Percentiles rank a stretch among this genome's conserved stretches.
These are phyloP conservation scores for Acleris holmiana DNA, from an alignment of 2,888 invertebrate species.

Conservation along the genomic window DNA sequence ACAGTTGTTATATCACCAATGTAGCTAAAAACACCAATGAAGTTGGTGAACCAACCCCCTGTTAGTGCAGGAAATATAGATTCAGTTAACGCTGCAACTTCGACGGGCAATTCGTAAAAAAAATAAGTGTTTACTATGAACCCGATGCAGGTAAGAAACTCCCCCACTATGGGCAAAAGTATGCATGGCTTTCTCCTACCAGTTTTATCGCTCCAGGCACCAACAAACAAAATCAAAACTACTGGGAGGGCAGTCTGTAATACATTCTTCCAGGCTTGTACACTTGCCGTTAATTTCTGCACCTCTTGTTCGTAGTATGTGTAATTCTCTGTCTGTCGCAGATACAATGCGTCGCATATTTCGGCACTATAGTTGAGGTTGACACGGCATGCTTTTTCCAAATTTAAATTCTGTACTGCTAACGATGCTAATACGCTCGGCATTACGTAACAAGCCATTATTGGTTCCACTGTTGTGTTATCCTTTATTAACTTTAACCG, in stretches of 20 bases:
- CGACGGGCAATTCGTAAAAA: conserved; percentile 91
- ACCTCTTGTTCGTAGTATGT: conserved; percentile 85
- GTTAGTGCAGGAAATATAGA: conserved; percentile 92
- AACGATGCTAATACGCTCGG: conserved; percentile 87
- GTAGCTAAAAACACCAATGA: conserved; percentile 94
- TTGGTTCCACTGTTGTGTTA: conserved; percentile 89
- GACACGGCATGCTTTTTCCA: conserved; percentile 93
- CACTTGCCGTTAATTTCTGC: conserved; percentile 89
- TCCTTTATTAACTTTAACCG: conserved; percentile 67
- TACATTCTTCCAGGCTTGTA: conserved; percentile 93
- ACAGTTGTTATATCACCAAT: conserved; percentile 93
- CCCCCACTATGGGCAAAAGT: conserved; percentile 91
- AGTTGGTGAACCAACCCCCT: conserved; percentile 94
- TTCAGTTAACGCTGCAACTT: conserved; percentile 90
- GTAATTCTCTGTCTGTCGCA: conserved; percentile 87
- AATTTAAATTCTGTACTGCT: conserved; percentile 91
- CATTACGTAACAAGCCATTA: conserved; percentile 88
- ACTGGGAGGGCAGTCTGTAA: conserved; percentile 93
- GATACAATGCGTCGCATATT: conserved; percentile 90
- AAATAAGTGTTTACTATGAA: conserved; percentile 91
- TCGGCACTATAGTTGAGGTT: conserved; percentile 88
- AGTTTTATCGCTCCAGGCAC: conserved; percentile 90
- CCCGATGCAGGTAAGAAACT: conserved; percentile 90
- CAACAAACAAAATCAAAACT: conserved; percentile 91
- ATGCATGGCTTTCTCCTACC: conserved; percentile 91